These are phyloP conservation scores for Paradoxurus hermaphroditus DNA, from an alignment of 2,113 vertebrate species.

Conservation along the genomic window DNA sequence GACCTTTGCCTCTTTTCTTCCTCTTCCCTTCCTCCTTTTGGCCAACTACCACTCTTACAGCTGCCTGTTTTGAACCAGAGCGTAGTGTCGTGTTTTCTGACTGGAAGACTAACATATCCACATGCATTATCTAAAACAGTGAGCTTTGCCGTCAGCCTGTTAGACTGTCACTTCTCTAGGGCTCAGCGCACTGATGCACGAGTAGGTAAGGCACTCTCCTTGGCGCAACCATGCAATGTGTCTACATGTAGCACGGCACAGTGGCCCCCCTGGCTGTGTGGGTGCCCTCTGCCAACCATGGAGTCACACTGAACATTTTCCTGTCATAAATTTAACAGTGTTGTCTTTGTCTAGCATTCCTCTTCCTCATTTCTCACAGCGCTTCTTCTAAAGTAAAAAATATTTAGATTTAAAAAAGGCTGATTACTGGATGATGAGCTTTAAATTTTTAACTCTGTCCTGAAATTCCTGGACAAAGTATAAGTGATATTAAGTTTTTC, in stretches of 20 bases:
- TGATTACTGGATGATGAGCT: background rate
- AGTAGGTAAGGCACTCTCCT: background rate
- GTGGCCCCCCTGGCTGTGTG: background rate
- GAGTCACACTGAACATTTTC: background rate
- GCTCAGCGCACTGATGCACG: background rate
- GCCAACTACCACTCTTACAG: background rate
- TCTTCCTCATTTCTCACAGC: background rate
- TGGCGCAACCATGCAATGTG: background rate
- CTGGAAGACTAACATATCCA: background rate
- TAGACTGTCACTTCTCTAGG: background rate
- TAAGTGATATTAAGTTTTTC: background rate
- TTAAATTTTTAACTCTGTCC: background rate
- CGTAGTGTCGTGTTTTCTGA: background rate
- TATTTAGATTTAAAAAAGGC: background rate
- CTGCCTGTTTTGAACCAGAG: background rate
- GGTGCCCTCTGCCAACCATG: background rate
- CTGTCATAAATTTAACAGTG: background rate
- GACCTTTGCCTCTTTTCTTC: background rate
- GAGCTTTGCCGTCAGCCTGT: background rate
- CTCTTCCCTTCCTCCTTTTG: background rate
- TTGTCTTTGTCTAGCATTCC: background rate
- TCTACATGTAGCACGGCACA: background rate
- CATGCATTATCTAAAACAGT: background rate
- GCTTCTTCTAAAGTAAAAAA: conserved; percentile 16
- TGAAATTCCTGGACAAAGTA: background rate